phyloP scores from a whole-genome alignment of 2,888 invertebrate species.

The Drosophila birchii region DNA sequence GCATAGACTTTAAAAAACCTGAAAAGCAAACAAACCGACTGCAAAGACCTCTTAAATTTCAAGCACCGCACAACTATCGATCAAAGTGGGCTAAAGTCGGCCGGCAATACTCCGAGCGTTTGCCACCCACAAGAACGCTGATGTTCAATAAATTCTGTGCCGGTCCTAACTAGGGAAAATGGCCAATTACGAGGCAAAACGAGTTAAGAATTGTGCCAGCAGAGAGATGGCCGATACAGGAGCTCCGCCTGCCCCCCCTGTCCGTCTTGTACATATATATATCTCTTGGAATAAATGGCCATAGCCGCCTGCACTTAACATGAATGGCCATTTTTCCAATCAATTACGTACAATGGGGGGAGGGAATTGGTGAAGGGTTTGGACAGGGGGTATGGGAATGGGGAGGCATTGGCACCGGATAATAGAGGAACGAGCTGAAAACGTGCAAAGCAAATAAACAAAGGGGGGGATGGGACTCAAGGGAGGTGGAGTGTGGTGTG shows the following conservation, averaged over 20 bases:
- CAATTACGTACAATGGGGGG: conserved; percentile 60
- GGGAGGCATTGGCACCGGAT: conserved; percentile 4
- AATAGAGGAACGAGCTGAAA: conserved; percentile 23
- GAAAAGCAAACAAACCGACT: conserved; percentile 20
- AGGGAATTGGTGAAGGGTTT: not conserved
- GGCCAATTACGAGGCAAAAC: conserved; percentile 79
- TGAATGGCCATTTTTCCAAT: conserved; percentile 76
- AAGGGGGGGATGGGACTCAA: not conserved
- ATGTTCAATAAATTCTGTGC: conserved; percentile 76
- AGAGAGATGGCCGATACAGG: conserved; percentile 34
- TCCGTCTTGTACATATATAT: conserved; percentile 6
- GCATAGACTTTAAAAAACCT: conserved; percentile 23
- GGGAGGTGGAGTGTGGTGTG: not conserved
- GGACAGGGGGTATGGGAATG: not conserved
- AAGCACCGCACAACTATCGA: conserved; percentile 56
- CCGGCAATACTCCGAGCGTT: not conserved
- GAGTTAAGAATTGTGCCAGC: conserved; percentile 67
- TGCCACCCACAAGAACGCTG: conserved; percentile 42
- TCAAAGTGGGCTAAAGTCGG: conserved; percentile 53
- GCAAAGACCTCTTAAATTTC: conserved; percentile 38
- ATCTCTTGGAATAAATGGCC: conserved; percentile 38
- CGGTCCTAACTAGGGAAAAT: conserved; percentile 62
- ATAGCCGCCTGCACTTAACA: conserved; percentile 63
- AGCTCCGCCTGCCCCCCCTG: conserved; percentile 1
- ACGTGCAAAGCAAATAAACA: conserved; percentile 33